phyloP scores from a whole-genome alignment of 2,888 invertebrate species.

The Hirtodrosophila alboralis region DNA sequence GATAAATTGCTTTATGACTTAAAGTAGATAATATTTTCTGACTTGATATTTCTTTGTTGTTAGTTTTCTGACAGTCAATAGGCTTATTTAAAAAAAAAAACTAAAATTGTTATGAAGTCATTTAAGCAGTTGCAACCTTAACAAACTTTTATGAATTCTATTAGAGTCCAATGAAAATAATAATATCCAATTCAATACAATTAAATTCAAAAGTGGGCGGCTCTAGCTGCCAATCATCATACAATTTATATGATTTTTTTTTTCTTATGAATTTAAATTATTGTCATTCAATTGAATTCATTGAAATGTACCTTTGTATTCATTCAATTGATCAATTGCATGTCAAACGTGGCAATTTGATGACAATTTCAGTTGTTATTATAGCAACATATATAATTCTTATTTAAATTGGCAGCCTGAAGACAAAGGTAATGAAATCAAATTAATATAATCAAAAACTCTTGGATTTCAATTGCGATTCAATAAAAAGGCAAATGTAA shows the following conservation, averaged over 20 bases:
- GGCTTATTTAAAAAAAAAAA: too few species aligned
- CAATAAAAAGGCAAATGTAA: conserved; percentile 8
- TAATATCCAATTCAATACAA: too few species aligned
- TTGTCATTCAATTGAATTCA: conserved; percentile 55
- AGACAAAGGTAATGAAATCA: conserved; percentile 9
- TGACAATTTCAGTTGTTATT: conserved; percentile 40
- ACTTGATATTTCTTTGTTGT: too few species aligned
- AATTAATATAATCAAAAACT: neutral
- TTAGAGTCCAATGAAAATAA: too few species aligned
- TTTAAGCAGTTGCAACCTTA: too few species aligned
- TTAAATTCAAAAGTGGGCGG: conserved; percentile 2
- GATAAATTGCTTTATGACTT: too few species aligned
- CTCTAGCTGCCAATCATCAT: conserved; percentile 36
- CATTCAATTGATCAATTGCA: conserved; percentile 40
- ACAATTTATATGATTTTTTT: conserved; percentile 50
- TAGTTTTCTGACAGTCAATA: too few species aligned
- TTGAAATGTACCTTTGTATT: conserved; percentile 27
- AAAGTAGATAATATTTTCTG: too few species aligned
- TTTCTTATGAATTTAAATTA: conserved; percentile 51
- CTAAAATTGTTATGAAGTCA: too few species aligned
- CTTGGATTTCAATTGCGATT: neutral
- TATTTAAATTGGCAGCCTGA: conserved; percentile 7
- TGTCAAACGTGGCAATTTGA: conserved; percentile 41
- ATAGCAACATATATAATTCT: conserved; percentile 24
- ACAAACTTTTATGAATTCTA: too few species aligned